Evolutionary conservation across 2,888 invertebrate genomes (phyloP), one percentile per base, ranked within the genome.

Genomic region (Dione juno): DNA sequence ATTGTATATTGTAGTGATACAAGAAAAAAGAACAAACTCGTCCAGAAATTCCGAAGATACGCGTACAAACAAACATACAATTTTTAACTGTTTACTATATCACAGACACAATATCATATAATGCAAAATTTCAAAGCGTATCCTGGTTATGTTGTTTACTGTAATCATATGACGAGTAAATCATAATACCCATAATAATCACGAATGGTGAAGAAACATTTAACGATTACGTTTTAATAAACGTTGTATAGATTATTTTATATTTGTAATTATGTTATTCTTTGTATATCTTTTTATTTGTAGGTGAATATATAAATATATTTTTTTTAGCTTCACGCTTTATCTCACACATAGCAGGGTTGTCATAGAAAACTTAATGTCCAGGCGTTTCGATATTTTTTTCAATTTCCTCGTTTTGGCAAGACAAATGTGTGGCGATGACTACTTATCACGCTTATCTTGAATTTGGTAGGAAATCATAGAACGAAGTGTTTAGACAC

Each of bases 101-200:
- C n/a, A n/a, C n/a, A n/a, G n/a, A n/a, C n/a, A n/a, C n/a, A n/a
- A n/a, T n/a, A n/a, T n/a, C n/a, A 40, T 40, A 40, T 40, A 40
- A 10, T 35, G 54, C 35, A 37, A 37, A n/a, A 40, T 40, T 64
- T 37, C 64, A 37, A 50, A 19, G 50, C 50, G 13, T 64, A 64
- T 64, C 64, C 64, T 64, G 63, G 37, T 28, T 28, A 2, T 48
- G 16, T 50, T 64, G 64, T 50, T 64, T 64, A 50, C 19, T 48
- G 11, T 37, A 45, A 45, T 50, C 19, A 21, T 50, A 19, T 16
- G 19, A 63, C 35, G 8, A 64, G 19, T 50, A 40, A 19, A 50
- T 50, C 64, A 64, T 64, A 37, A 64, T 50, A 64, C 19, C 19
- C 37, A 37, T 48, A 35, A 61, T 28, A 61, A 28, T 50, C 37